Evolutionary conservation across 2,888 invertebrate species (phyloP).

Genomic region (Dryocosmus kuriphilus): DNA sequence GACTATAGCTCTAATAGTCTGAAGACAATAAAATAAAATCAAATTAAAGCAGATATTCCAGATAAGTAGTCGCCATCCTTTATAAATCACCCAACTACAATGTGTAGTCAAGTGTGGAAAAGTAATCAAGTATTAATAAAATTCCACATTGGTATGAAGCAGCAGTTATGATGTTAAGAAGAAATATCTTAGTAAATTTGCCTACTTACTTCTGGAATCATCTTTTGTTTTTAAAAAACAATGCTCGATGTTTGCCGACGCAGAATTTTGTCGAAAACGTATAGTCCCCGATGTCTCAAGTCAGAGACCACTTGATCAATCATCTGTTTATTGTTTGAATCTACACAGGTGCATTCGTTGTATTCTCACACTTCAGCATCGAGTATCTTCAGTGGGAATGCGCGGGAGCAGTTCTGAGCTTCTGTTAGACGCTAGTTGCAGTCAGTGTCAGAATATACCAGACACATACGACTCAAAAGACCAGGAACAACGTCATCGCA

Average conservation of each 20-base stretch:
- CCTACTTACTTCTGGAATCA: background rate
- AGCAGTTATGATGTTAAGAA: background rate
- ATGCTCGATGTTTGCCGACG: background rate
- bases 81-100: background rate
- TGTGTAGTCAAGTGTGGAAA: background rate
- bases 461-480: slow-evolving; percentile 74
- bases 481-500: slow-evolving; percentile 75
- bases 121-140: background rate
- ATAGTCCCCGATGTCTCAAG: background rate
- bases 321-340: slow-evolving; percentile 25
- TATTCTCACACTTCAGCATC: slow-evolving; percentile 37
- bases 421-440: slow-evolving; percentile 87
- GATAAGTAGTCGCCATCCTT: background rate
- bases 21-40: background rate
- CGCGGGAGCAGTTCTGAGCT: slow-evolving; percentile 88
- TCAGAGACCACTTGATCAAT: slow-evolving; percentile 42
- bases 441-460: slow-evolving; percentile 80
- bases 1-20: background rate
- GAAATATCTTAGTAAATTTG: background rate
- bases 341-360: background rate
- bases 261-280: background rate
- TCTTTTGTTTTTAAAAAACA: background rate
- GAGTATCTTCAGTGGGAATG: slow-evolving; percentile 76
- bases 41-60: background rate
- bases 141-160: background rate